Conservation (phyloP, 2,888 invertebrate species). For the Cataglyphis livida region DNA sequence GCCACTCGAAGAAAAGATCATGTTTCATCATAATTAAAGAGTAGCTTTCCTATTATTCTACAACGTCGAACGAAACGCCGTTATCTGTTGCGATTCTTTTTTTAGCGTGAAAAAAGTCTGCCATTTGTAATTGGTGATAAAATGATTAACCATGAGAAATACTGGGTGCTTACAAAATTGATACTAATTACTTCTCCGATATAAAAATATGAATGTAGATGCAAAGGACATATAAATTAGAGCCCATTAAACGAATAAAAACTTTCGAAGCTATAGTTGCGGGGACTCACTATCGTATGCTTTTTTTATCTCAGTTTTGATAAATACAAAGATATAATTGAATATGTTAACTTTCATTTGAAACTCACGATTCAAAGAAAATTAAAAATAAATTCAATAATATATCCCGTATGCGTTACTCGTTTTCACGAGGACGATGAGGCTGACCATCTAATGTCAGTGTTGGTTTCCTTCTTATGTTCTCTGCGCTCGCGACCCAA, state of each 20-base stretch:
- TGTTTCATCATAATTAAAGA: not conserved
- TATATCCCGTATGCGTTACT: not conserved
- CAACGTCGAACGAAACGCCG: not conserved
- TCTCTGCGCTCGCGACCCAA: slow-evolving; percentile 55
- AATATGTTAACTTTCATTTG: not conserved
- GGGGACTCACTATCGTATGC: not conserved
- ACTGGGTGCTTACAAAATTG: not conserved
- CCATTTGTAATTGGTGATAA: not conserved
- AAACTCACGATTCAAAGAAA: not conserved
- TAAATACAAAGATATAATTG: not conserved
- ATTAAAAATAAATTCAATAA: slow-evolving; percentile 1
- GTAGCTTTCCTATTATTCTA: not conserved
- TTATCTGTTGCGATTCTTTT: not conserved
- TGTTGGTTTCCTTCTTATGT: slow-evolving; percentile 26
- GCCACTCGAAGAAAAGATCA: slow-evolving; percentile 9
- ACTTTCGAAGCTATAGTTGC: not conserved
- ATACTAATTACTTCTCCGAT: slow-evolving; percentile 5
- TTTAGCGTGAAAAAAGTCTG: not conserved
- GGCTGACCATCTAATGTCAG: slow-evolving; percentile 43
- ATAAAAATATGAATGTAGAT: not conserved
- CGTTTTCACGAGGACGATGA: slow-evolving; percentile 31
- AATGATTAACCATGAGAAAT: slow-evolving; percentile 1
- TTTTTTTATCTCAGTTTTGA: not conserved
- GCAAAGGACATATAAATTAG: not conserved
- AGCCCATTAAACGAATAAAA: not conserved